Evolutionary conservation across 2,888 invertebrate species (phyloP).

Genomic region (Sthenelais limicola): DNA sequence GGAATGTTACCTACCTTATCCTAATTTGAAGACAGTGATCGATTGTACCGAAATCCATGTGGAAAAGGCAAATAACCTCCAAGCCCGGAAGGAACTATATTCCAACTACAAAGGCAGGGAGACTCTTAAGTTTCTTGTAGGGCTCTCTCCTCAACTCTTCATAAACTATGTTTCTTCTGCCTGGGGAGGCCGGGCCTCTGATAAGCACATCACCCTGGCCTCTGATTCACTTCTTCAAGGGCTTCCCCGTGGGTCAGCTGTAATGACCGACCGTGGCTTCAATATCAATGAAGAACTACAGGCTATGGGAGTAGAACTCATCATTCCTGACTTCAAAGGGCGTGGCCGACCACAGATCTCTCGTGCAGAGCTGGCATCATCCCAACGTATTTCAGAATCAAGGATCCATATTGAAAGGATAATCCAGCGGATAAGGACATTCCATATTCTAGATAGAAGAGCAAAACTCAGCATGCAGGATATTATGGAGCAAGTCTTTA

Average conservation of each 20-base stretch:
- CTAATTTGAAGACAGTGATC: conserved; percentile 4
- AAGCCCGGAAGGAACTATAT: conserved; percentile 45
- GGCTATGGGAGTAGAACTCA: conserved; percentile 45
- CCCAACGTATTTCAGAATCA: conserved; percentile 42
- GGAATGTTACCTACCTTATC: background rate
- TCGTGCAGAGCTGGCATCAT: conserved; percentile 27
- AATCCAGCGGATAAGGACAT: conserved; percentile 47
- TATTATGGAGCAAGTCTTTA: conserved; percentile 45
- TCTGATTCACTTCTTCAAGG: conserved; percentile 29
- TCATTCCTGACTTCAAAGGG: conserved; percentile 48
- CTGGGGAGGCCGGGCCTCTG: conserved; percentile 48
- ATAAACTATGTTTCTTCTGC: conserved; percentile 45
- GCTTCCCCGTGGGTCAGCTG: conserved; percentile 34
- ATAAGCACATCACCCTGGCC: conserved; percentile 43
- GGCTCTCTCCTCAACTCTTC: conserved; percentile 44
- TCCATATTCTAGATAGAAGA: conserved; percentile 43
- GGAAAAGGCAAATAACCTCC: conserved; percentile 43
- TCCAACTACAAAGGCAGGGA: conserved; percentile 45
- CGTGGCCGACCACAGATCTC: conserved; percentile 42
- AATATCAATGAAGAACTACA: conserved; percentile 31
- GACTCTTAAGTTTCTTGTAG: conserved; percentile 45
- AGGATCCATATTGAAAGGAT: conserved; percentile 46
- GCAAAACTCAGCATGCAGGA: conserved; percentile 44
- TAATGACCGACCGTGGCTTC: conserved; percentile 49
- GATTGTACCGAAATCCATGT: conserved; percentile 48